phyloP scores from a whole-genome alignment of 2,113 vertebrate genomes.

The Gallinago jamesoni region DNA sequence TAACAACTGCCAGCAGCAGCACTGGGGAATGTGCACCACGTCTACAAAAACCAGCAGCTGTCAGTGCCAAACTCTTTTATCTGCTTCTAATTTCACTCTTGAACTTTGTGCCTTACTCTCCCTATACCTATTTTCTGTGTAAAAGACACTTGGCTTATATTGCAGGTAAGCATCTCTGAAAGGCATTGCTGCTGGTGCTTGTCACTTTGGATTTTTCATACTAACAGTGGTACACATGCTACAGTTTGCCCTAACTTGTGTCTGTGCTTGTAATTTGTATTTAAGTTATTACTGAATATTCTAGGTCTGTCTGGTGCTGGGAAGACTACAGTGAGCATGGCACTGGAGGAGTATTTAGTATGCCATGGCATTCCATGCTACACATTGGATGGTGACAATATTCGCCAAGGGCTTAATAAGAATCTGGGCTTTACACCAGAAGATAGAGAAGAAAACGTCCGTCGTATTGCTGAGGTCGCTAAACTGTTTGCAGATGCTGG shows the following conservation, averaged over 20 bases:
- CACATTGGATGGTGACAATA: slow-evolving; percentile 95
- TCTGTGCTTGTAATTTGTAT: background rate
- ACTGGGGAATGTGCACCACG: background rate
- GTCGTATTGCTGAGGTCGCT: slow-evolving; percentile 96
- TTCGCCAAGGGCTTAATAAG: slow-evolving; percentile 96
- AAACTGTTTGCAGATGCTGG: slow-evolving; percentile 97
- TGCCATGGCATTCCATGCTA: slow-evolving; percentile 98
- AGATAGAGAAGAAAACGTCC: slow-evolving; percentile 96
- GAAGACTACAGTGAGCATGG: slow-evolving; percentile 98
- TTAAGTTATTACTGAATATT: background rate
- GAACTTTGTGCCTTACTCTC: background rate
- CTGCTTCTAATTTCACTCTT: background rate
- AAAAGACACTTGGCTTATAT: background rate
- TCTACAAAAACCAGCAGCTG: background rate
- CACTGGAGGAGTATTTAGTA: slow-evolving; percentile 95
- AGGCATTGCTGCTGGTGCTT: background rate
- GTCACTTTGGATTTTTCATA: background rate
- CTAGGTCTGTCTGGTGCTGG: slow-evolving; percentile 93
- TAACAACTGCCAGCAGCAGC: background rate
- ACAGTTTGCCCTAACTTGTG: background rate
- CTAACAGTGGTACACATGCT: background rate
- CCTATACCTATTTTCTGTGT: background rate
- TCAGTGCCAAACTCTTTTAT: background rate
- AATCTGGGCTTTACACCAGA: slow-evolving; percentile 96
- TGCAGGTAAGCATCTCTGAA: background rate